Percentiles rank a stretch among this genome's conserved stretches.
These are phyloP conservation scores for Drosophila ohnishii DNA, from an alignment of 1,140 invertebrate genomes.

Conservation along the genomic window DNA sequence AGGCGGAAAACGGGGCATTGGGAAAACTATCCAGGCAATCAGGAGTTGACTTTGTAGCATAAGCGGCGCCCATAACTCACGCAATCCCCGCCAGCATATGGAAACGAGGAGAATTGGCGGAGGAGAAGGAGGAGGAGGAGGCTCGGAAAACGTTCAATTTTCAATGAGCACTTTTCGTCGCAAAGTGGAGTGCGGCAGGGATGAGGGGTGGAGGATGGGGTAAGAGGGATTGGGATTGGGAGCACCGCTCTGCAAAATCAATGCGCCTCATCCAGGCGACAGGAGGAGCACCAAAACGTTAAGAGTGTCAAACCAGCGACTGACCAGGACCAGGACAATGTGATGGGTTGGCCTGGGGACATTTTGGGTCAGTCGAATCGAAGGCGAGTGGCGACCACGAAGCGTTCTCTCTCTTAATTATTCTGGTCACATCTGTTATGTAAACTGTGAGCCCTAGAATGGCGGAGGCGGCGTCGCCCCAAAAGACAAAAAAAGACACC, in stretches of 20 bases:
- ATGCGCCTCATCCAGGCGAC: conserved; percentile 30
- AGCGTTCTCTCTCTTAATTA: conserved; percentile 63
- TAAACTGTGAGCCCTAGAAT: conserved; percentile 57
- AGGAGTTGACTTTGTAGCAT: conserved; percentile 57
- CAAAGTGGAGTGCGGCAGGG: not conserved
- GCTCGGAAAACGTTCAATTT: conserved; percentile 46
- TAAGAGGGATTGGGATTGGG: not conserved
- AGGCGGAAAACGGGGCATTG: conserved; percentile 9
- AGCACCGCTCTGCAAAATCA: conserved; percentile 53
- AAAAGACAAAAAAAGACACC: conserved; percentile 37
- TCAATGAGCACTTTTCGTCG: conserved; percentile 52
- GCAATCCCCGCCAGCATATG: conserved; percentile 42
- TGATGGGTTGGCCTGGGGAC: conserved; percentile 16
- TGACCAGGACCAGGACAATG: conserved; percentile 18
- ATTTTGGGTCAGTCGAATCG: conserved; percentile 55
- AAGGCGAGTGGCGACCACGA: conserved; percentile 25
- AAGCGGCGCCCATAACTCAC: conserved; percentile 53
- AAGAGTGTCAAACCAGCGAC: conserved; percentile 31
- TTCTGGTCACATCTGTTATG: conserved; percentile 77
- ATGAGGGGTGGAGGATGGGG: not conserved
- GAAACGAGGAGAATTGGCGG: conserved; percentile 15
- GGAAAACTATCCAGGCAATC: conserved; percentile 49
- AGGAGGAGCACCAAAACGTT: conserved; percentile 36
- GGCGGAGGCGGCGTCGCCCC: conserved; percentile 25
- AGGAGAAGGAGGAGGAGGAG: not conserved